These are phyloP conservation scores for Limonius californicus DNA, from an alignment of 1,140 invertebrate species.

Conservation along the genomic window DNA sequence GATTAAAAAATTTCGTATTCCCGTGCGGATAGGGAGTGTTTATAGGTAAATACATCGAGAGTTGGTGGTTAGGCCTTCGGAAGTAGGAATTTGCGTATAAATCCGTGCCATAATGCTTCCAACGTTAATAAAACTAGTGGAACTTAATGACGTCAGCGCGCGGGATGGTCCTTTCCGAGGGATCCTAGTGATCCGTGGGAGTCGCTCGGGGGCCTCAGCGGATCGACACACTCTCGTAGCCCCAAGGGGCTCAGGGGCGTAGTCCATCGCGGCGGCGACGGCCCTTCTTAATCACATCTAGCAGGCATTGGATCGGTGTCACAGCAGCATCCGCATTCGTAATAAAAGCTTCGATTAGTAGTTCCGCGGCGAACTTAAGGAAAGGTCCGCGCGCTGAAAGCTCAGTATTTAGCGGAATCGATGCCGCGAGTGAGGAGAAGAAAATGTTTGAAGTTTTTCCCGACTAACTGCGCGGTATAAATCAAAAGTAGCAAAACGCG, in stretches of 20 bases:
- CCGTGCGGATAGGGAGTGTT: not conserved
- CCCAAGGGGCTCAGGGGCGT: slow-evolving; percentile 3
- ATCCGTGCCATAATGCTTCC: no score
- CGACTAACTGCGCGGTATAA: slow-evolving; percentile 6
- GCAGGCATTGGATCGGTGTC: not conserved
- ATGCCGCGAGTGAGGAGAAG: not conserved
- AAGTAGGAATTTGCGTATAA: no score
- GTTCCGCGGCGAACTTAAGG: not conserved
- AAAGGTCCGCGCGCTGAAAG: not conserved
- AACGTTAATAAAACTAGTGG: not conserved
- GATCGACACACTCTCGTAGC: slow-evolving; percentile 3
- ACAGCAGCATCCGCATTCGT: slow-evolving; percentile 5
- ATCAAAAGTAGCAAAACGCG: slow-evolving; percentile 12
- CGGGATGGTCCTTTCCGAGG: not conserved
- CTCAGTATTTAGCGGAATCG: not conserved
- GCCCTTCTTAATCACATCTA: slow-evolving; percentile 13
- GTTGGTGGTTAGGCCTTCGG: no score
- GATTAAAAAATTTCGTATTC: no score
- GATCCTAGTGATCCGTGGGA: not conserved
- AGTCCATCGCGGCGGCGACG: slow-evolving; percentile 3
- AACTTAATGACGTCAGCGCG: not conserved
- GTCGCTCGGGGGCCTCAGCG: not conserved
- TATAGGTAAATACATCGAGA: not conserved
- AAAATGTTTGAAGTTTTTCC: slow-evolving; percentile 13
- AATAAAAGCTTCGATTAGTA: slow-evolving; percentile 12